Evolutionary conservation across 2,797 vertebrate species (phyloP), one percentile per base, ranked within the genome.

Genomic region (Hydrolagus colliei): DNA sequence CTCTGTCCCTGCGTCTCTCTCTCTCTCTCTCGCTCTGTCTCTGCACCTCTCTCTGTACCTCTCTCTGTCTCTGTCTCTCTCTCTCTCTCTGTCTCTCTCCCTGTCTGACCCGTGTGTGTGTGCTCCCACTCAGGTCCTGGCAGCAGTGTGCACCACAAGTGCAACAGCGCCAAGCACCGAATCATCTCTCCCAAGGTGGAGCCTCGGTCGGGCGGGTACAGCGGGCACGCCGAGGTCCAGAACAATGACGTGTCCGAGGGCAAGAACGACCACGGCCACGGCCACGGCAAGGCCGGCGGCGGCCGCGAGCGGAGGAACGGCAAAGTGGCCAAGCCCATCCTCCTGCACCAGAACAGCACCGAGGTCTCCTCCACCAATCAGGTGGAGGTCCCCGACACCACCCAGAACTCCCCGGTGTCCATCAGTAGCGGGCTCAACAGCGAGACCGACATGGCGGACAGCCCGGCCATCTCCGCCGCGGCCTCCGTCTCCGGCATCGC

Each of bases 151-250:
- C 98, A 99, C 92, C 98, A 99, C 94, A 99, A 99, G 94, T 99
- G 98, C 93, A 99, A 98, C 96, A 99, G 97, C 92, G 97, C 97
- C 96, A 99, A 99, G 92, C 98, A 99, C 88, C 98, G 98, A 88
- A 98, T 99, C 93, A 99, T 99, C 93, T 99, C 98, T 76, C 98
- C 98, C 65, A 99, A 99, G 92, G 96, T 98, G 87, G 98, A 99
- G 88, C 96, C 98, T 16, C 94, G 97, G 92, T 94, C 96, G 0
- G 97, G 96, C n/a, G 93, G 92, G 91, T 95, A 96, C 90, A 96
- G 96, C 86, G 88, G 95, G 89, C 97, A 98, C 92, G 95, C 97
- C 0, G 98, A 99, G 92, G 96, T 99, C 74, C 98, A 99, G 90
- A 98, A 99, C 93, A 99, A 97, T 0, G 98, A 99, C 65, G 98